These are phyloP conservation scores for Philotrypesis tridentata DNA, from an alignment of 1,140 invertebrate genomes.

Conservation along the genomic window DNA sequence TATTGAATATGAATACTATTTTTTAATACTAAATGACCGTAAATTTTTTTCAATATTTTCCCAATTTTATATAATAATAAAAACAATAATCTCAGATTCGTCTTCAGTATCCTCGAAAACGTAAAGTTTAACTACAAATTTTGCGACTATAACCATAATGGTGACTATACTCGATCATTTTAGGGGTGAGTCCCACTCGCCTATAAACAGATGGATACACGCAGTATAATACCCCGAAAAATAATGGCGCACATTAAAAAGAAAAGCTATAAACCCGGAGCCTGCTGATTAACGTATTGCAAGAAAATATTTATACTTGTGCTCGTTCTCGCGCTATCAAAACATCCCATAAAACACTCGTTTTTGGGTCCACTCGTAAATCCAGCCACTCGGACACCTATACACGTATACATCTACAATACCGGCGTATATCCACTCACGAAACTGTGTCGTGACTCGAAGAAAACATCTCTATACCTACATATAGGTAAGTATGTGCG, in stretches of 20 bases:
- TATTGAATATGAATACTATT: too few relatives aligned
- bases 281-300: neutral
- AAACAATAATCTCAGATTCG: too few relatives aligned
- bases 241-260: neutral
- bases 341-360: slow-evolving; percentile 30
- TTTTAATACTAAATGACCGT: too few relatives aligned
- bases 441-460: neutral
- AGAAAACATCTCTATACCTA: neutral
- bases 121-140: too few relatives aligned
- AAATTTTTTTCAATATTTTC: too few relatives aligned
- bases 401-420: neutral
- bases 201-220: too few relatives aligned
- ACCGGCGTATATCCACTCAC: neutral
- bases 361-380: neutral
- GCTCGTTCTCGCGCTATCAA: neutral
- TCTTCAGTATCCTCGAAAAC: too few relatives aligned
- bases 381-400: neutral
- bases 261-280: neutral
- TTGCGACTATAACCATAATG: too few relatives aligned
- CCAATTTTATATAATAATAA: too few relatives aligned
- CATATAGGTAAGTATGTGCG: neutral
- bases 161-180: too few relatives aligned
- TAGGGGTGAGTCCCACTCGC: too few relatives aligned
- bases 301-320: slow-evolving; percentile 13
- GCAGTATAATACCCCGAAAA: too few relatives aligned